These are phyloP conservation scores for Sphaerolaimus hirsutus DNA, from an alignment of 2,888 invertebrate species.

Conservation along the genomic window DNA sequence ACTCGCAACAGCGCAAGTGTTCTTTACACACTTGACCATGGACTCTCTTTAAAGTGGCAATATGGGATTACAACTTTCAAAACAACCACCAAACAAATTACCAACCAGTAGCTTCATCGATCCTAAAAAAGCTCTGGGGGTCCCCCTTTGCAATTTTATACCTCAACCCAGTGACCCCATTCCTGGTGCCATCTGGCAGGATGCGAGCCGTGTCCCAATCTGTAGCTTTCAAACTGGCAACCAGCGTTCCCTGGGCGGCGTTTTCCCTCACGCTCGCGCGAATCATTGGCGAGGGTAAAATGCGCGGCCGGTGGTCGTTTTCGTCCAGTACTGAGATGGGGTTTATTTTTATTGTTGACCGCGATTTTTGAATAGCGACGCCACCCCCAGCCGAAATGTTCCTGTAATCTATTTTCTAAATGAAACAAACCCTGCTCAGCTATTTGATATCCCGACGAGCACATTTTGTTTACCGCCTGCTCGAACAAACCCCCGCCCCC, in stretches of 20 bases:
- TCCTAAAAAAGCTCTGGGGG: conserved; percentile 65
- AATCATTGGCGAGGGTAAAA: not conserved
- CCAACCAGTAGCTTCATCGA: conserved; percentile 57
- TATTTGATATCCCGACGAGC: no score
- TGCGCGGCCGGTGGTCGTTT: conserved; percentile 74
- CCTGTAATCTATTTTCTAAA: no score
- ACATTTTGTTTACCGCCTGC: no score
- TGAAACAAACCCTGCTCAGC: no score
- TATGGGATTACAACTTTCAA: no score
- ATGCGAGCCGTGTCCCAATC: conserved; percentile 34
- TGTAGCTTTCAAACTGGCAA: conserved; percentile 48
- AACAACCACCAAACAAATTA: conserved; percentile 1
- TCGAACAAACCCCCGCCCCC: no score
- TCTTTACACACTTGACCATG: no score
- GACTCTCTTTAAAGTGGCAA: no score
- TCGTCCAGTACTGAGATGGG: conserved; percentile 52
- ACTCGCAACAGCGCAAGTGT: no score
- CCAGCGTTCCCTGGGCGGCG: conserved; percentile 44
- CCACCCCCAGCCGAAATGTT: no score
- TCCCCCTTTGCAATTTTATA: conserved; percentile 71
- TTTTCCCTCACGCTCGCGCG: conserved; percentile 53
- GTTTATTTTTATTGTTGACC: not conserved
- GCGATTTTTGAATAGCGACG: no score
- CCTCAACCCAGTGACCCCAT: conserved; percentile 8
- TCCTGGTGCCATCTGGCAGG: no score